Evolutionary conservation across 2,797 vertebrate species (phyloP).

Genomic region (Typhlichthys eigenmanni): DNA sequence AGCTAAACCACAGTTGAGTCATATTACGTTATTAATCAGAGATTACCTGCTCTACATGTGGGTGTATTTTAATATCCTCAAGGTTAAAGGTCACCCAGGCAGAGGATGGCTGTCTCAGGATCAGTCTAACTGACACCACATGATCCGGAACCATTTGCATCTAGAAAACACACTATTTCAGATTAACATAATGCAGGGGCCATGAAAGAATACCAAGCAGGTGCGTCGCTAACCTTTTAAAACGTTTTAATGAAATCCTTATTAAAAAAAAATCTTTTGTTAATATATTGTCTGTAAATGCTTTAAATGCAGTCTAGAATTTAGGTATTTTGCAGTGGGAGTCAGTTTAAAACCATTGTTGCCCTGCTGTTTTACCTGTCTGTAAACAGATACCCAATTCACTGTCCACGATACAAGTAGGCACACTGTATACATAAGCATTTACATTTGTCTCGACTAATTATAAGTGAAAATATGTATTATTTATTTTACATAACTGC

Average conservation of each 20-base stretch:
- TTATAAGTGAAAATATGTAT: not conserved
- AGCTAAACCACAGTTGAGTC: not conserved
- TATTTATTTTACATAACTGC: not conserved
- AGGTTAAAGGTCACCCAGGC: conserved; percentile 90
- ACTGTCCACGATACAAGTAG: not conserved
- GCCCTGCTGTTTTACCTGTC: no score
- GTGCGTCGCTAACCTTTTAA: no score
- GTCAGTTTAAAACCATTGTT: no score
- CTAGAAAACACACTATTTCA: conserved; percentile 57
- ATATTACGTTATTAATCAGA: not conserved
- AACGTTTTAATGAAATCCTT: no score
- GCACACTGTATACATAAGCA: not conserved
- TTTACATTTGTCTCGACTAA: not conserved
- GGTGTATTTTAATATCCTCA: conserved; percentile 85
- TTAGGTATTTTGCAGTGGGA: no score
- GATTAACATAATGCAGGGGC: not conserved
- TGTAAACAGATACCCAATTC: no score
- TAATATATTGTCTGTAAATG: no score
- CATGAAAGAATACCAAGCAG: no score
- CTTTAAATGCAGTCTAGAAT: no score
- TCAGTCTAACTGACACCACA: conserved; percentile 83
- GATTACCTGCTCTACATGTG: conserved; percentile 67
- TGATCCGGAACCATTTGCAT: conserved; percentile 86
- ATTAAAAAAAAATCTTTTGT: no score
- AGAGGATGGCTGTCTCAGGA: conserved; percentile 90